Percentiles rank a stretch among this genome's conserved stretches.
Evolutionary conservation across 2,888 invertebrate genomes (phyloP).

Genomic region (Eudasyphora cyanicolor): DNA sequence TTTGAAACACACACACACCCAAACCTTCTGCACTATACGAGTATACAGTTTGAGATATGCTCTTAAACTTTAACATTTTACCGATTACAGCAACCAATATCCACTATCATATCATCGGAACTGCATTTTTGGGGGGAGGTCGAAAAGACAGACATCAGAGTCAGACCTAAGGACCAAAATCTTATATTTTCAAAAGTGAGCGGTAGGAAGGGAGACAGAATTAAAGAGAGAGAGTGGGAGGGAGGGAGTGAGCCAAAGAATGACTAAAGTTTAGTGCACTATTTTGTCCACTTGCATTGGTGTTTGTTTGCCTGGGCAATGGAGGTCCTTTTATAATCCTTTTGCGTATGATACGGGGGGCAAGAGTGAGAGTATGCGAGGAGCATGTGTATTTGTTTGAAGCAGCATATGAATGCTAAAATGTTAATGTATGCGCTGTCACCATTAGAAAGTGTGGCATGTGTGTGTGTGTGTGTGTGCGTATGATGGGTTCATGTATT

Average conservation of each 20-base stretch:
- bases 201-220: neutral
- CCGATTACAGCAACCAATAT: constrained; percentile 14
- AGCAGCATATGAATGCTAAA: constrained; percentile 5
- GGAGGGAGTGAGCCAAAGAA: too few relatives aligned
- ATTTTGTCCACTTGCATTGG: neutral
- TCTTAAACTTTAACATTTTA: constrained; percentile 33
- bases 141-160: neutral
- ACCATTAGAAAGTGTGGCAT: constrained; percentile 13
- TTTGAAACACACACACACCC: neutral
- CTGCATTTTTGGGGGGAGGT: neutral
- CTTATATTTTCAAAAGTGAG: too few relatives aligned
- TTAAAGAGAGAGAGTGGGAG: neutral
- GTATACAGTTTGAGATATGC: constrained; percentile 37
- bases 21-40: neutral
- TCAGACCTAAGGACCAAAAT: neutral
- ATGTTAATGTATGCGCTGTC: constrained; percentile 18
- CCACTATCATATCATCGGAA: constrained; percentile 11
- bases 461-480: neutral
- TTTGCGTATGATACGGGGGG: constrained; percentile 15
- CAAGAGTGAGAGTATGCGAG: neutral
- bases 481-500: constrained; percentile 18
- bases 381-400: neutral
- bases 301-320: constrained; percentile 24
- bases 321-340: constrained; percentile 29
- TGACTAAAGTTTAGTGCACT: constrained; percentile 32